Conservation (phyloP, 2,797 vertebrate species). For the Lagocephalus sceleratus region DNA sequence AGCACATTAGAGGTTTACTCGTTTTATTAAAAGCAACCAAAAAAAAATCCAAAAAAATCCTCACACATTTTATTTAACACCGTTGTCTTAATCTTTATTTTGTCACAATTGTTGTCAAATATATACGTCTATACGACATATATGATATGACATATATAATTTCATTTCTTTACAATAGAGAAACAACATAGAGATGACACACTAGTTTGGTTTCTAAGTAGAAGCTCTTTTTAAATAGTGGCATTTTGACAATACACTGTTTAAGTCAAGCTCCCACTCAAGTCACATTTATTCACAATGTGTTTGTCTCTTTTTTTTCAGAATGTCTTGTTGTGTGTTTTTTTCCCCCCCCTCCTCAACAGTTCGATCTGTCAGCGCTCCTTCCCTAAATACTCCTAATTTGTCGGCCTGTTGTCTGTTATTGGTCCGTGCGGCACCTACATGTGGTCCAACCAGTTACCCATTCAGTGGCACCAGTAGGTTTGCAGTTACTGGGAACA, state of each 20-base stretch:
- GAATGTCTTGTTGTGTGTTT: conserved; percentile 59
- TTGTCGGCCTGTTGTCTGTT: conserved; percentile 49
- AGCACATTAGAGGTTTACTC: conserved; percentile 12
- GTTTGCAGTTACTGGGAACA: conserved; percentile 54
- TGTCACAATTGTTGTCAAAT: conserved; percentile 82
- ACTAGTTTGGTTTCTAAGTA: conserved; percentile 88
- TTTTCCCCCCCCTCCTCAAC: conserved; percentile 7
- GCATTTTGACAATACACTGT: conserved; percentile 73
- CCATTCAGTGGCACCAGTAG: conserved; percentile 50
- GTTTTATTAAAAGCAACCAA: background rate
- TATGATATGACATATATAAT: conserved; percentile 83
- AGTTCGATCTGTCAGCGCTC: conserved; percentile 63
- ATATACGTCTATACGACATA: conserved; percentile 83
- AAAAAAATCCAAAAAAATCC: background rate
- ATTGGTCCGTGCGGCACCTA: conserved; percentile 64
- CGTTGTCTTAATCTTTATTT: conserved; percentile 84
- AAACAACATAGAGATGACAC: conserved; percentile 87
- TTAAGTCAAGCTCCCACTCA: conserved; percentile 75
- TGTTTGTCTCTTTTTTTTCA: conserved; percentile 62
- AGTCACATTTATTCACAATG: conserved; percentile 79
- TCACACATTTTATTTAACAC: conserved; percentile 56
- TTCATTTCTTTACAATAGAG: conserved; percentile 85
- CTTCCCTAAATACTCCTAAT: conserved; percentile 40
- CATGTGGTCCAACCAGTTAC: conserved; percentile 53
- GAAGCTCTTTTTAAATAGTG: conserved; percentile 85